Evolutionary conservation across 1,140 invertebrate species (phyloP), one percentile per base, ranked within the genome.

Genomic region (Hetaerina americana): DNA sequence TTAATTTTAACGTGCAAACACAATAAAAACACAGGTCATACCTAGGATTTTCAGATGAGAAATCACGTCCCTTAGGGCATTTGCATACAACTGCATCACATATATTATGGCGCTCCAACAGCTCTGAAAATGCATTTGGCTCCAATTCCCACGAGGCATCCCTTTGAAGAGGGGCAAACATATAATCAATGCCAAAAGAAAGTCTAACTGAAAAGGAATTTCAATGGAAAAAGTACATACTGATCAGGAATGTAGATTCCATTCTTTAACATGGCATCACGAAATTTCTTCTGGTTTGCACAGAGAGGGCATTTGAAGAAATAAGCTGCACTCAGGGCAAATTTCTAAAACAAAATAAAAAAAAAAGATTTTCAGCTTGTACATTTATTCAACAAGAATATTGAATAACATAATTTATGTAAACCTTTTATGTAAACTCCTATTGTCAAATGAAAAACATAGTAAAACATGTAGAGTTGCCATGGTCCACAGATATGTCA

Each of bases 241-340:
- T 86, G 84, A 74, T 84, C 85, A 74, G 88, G 88, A 73, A 89
- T 85, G 74, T 85, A 88, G 73, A 89, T 87, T 8, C 88, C 88
- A 79, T 82, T 82, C 27, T 84, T 79, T 31, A 84, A 75, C 88
- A 89, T 89, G 66, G 84, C 84, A 40, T 78, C 76, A 74, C 84
- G 80, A 78, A 89, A 90, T 72, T 75, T 76, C n/a, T 80, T 77
- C 73, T 85, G 85, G 78, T 87, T 85, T 72, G 88, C 89, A 77
- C 88, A 90, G 1, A 89, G 75, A 5, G 88, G 87, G 77, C 88
- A 89, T 75, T 88, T 88, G 76, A 90, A 89, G 77, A 88, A 89
- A 76, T 89, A 86, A 0, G 88, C 88, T 57, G 87, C 85, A 79
- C 84, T 87, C 25, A 83, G 73, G 1, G 88, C 87, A 72, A 88